phyloP scores from a whole-genome alignment of 2,797 vertebrate species.

The Knipowitschia caucasica region DNA sequence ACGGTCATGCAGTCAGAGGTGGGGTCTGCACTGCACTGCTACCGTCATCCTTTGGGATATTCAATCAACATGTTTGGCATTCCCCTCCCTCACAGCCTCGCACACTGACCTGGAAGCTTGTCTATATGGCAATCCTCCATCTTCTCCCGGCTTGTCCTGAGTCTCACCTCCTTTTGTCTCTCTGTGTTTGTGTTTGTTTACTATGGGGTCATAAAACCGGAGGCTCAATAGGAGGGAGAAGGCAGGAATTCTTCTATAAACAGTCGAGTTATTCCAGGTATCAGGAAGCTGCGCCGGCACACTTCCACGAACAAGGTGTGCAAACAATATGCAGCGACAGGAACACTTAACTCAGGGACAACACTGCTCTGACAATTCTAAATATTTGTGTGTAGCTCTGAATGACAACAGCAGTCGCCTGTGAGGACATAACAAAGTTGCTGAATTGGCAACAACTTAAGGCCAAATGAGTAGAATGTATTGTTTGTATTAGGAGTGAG shows the following conservation, averaged over 20 bases:
- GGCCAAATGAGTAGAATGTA: no score
- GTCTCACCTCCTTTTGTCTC: constrained; percentile 44
- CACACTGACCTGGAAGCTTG: background rate
- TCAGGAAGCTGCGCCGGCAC: constrained; percentile 41
- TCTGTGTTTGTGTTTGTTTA: constrained; percentile 67
- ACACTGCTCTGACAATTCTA: constrained; percentile 3
- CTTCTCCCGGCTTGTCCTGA: constrained; percentile 28
- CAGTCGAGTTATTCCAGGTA: constrained; percentile 42
- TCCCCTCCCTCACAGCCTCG: background rate
- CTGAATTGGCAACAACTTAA: background rate
- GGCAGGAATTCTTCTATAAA: constrained; percentile 71
- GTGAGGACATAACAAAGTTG: no score
- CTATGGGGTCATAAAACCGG: constrained; percentile 62
- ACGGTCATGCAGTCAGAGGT: no score
- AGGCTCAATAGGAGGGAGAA: constrained; percentile 51
- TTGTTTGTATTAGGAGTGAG: background rate
- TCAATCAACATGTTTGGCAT: constrained; percentile 1
- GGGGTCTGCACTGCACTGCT: background rate
- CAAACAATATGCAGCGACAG: constrained; percentile 40
- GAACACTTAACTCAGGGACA: constrained; percentile 12
- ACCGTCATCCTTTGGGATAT: background rate
- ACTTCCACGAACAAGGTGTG: constrained; percentile 49
- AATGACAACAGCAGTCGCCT: no score
- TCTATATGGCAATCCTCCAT: constrained; percentile 29
- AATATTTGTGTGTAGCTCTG: background rate